These are phyloP conservation scores for Smutsia temminckii DNA, from an alignment of 2,797 vertebrate genomes.

Conservation along the genomic window DNA sequence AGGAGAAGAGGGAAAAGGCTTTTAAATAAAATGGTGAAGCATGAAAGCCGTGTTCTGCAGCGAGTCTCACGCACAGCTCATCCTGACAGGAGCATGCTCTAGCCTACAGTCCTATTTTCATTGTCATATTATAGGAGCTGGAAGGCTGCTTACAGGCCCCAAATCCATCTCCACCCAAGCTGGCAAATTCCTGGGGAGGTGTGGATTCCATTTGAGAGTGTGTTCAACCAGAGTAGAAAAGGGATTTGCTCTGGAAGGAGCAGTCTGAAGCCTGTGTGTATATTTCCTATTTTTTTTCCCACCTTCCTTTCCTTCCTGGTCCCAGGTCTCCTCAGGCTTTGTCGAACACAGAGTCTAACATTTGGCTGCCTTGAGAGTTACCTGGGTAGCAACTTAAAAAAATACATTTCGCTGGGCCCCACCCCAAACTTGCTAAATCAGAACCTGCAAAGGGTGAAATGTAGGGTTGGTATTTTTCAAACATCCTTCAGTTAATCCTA, in stretches of 20 bases:
- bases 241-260: not conserved
- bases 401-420: not conserved
- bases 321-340: not conserved
- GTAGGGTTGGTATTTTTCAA: not conserved
- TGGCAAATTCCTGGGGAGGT: not conserved
- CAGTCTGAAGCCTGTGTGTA: not conserved
- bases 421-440: not conserved
- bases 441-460: not conserved
- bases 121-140: not conserved
- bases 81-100: not conserved
- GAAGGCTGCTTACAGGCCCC: not conserved
- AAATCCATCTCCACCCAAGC: not conserved
- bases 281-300: not conserved
- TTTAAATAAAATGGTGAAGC: constrained; percentile 39
- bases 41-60: constrained; percentile 16
- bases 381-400: not conserved
- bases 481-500: not conserved
- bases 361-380: not conserved
- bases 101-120: not conserved
- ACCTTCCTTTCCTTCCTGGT: not conserved
- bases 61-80: not conserved
- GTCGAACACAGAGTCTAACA: not conserved
- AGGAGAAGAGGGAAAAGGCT: not conserved
- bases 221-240: not conserved
- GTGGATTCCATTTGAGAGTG: not conserved